These are phyloP conservation scores for Manis crassicaudata DNA, from an alignment of 2,797 vertebrate species.

Conservation along the genomic window DNA sequence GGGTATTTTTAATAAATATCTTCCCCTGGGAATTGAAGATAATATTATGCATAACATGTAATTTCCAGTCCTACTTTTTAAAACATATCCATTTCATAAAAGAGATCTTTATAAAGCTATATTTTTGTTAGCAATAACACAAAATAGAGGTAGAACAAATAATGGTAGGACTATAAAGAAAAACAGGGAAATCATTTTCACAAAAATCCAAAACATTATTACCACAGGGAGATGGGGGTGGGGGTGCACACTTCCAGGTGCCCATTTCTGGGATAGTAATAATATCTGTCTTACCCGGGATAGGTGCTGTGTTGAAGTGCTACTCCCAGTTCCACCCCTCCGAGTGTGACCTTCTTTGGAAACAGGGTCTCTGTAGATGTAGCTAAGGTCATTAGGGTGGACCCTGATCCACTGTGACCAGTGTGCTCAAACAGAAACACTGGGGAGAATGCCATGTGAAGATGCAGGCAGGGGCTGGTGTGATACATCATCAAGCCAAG, in stretches of 20 bases:
- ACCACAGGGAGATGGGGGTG: not conserved
- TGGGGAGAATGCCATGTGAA: not conserved
- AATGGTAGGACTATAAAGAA: not conserved
- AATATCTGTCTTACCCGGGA: not conserved
- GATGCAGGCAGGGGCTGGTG: not conserved
- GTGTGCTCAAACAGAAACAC: not conserved
- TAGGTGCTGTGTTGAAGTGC: not conserved
- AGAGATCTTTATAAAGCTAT: slow-evolving; percentile 29
- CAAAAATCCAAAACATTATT: not conserved
- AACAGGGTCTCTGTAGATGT: not conserved
- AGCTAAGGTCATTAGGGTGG: not conserved
- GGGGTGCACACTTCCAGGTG: too few relatives aligned
- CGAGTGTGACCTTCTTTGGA: not conserved
- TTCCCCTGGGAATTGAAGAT: not conserved
- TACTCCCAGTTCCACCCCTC: not conserved
- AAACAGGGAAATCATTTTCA: slow-evolving; percentile 23
- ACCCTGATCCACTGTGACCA: not conserved
- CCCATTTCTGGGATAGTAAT: not conserved
- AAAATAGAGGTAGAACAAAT: not conserved
- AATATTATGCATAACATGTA: not conserved
- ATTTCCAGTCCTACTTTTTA: slow-evolving; percentile 18
- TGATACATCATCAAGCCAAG: not conserved
- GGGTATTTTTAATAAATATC: slow-evolving; percentile 30
- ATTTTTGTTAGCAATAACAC: not conserved
- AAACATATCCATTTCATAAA: slow-evolving; percentile 24